A percentile compares a stretch with the other conserved stretches of the same genome.
phyloP scores from a whole-genome alignment of 2,113 vertebrate genomes.

The Excalfactoria chinensis region DNA sequence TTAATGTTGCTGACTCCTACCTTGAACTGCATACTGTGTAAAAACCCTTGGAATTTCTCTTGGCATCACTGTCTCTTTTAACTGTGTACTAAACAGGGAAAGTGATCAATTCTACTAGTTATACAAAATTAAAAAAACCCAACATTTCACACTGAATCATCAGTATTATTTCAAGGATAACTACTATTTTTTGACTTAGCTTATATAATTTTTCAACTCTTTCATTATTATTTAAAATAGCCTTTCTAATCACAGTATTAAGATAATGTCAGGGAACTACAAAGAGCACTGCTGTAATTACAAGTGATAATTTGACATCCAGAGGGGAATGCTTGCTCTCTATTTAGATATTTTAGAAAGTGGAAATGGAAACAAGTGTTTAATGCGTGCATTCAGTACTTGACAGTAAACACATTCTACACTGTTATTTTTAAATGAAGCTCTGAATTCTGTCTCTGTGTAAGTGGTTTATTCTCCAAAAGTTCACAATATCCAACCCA shows the following conservation, averaged over 20 bases:
- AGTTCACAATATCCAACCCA: background rate
- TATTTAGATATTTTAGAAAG: background rate
- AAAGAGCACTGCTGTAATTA: background rate
- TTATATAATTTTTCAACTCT: background rate
- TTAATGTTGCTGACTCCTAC: constrained; percentile 34
- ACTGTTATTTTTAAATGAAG: background rate
- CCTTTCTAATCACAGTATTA: background rate
- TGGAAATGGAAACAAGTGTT: background rate
- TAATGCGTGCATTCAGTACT: background rate
- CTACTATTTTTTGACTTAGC: background rate
- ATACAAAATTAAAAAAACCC: background rate
- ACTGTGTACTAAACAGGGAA: background rate
- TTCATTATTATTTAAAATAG: background rate
- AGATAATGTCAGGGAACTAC: background rate
- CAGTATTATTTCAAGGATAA: background rate
- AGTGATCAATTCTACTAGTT: background rate
- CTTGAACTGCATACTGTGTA: background rate
- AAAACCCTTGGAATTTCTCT: constrained; percentile 50
- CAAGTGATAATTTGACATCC: background rate
- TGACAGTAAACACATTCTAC: background rate
- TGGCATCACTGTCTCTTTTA: background rate
- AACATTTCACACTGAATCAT: background rate
- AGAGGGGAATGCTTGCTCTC: background rate
- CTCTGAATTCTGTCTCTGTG: background rate
- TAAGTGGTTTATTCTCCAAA: background rate